Conservation (phyloP, 2,888 invertebrate genomes). For the Trichacis sp. region DNA sequence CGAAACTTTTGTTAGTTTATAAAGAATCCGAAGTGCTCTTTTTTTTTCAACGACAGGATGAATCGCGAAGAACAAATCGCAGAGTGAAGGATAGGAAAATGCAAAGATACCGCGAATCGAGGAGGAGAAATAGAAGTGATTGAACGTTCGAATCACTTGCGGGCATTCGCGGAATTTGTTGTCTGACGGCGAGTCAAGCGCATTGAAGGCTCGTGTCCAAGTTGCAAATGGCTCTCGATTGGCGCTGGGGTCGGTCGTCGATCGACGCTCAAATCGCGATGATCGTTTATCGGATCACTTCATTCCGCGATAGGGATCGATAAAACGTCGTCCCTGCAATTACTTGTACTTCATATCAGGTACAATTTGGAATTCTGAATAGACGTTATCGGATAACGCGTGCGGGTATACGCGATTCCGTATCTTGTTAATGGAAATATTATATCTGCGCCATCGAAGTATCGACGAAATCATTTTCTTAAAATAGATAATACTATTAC, state of each 20-base stretch:
- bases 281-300: slow-evolving; percentile 30
- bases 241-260: neutral
- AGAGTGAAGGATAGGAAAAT: no score
- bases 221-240: neutral
- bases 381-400: no score
- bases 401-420: neutral
- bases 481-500: no score
- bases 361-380: no score
- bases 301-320: slow-evolving; percentile 11
- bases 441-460: neutral
- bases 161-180: neutral
- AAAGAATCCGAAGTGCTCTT: no score
- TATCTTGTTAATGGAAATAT: neutral
- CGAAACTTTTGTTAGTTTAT: no score
- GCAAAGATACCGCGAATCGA: no score
- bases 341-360: neutral
- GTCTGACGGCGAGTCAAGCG: neutral
- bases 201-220: neutral
- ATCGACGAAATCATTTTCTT: no score
- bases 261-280: slow-evolving; percentile 6
- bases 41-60: no score
- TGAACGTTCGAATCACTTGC: no score
- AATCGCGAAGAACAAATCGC: no score
- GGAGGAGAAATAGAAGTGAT: no score
- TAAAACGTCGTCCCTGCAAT: neutral